Percentiles rank a stretch among this genome's conserved stretches.
Conservation (phyloP, 1,140 invertebrate genomes). For the Potamilus streckersoni region DNA sequence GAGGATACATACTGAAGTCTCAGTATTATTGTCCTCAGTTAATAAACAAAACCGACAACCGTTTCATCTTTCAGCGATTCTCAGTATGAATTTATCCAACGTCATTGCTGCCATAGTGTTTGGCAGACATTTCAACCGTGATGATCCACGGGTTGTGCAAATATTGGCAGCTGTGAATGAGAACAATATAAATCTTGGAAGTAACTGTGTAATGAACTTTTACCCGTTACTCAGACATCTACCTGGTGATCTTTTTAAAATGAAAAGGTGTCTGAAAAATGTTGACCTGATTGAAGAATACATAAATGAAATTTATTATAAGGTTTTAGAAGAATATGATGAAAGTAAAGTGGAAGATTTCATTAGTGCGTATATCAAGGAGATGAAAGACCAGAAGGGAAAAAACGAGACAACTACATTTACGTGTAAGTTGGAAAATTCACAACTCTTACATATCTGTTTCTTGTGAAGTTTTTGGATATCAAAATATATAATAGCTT, state of each 20-base stretch:
- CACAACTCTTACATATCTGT: too few species aligned
- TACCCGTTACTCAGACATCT: conserved; percentile 14
- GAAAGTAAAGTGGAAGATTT: conserved; percentile 32
- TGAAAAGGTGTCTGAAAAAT: conserved; percentile 9
- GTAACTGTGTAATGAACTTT: conserved; percentile 13
- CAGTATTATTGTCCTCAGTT: background rate
- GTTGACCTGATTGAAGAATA: conserved; percentile 7
- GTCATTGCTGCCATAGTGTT: conserved; percentile 17
- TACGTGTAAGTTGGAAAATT: too few species aligned
- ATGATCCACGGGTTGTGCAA: background rate
- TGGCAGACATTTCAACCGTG: conserved; percentile 18
- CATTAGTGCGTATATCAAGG: conserved; percentile 34
- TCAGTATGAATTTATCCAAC: conserved; percentile 7
- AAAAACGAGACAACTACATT: too few species aligned
- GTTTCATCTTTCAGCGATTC: conserved; percentile 13
- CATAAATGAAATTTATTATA: conserved; percentile 2
- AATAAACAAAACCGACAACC: conserved; percentile 6
- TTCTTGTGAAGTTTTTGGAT: too few species aligned
- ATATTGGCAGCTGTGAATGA: background rate
- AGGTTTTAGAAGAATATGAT: conserved; percentile 28
- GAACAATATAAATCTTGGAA: background rate
- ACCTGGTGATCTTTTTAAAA: conserved; percentile 20
- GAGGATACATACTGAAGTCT: conserved; percentile 21
- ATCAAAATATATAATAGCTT: too few species aligned
- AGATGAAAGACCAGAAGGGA: conserved; percentile 15